Conservation (phyloP, 2,888 invertebrate species). For the Sminthurides aquaticus region DNA sequence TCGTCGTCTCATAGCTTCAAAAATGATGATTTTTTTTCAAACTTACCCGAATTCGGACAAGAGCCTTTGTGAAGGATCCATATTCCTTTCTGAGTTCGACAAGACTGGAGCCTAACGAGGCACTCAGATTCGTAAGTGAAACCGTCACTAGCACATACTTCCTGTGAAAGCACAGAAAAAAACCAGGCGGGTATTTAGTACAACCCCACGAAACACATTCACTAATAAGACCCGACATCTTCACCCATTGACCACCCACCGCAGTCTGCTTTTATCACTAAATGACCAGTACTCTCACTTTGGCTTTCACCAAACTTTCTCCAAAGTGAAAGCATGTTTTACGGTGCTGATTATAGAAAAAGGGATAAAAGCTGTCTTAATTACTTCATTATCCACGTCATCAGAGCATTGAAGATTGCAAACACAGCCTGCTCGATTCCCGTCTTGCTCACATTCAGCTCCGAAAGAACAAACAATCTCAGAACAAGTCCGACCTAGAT, state of each 20-base stretch:
- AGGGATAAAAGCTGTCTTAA: too few relatives aligned
- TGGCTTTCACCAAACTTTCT: too few relatives aligned
- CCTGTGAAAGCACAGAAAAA: conserved; percentile 26
- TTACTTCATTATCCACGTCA: conserved; percentile 55
- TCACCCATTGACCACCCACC: too few relatives aligned
- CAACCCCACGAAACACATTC: too few relatives aligned
- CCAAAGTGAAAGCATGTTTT: too few relatives aligned
- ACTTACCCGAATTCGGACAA: conserved; percentile 55
- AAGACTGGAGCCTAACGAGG: conserved; percentile 65
- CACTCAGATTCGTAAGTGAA: conserved; percentile 75
- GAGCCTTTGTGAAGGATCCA: conserved; percentile 68
- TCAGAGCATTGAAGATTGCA: conserved; percentile 64
- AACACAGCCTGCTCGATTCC: conserved; percentile 65
- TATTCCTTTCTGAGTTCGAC: conserved; percentile 68
- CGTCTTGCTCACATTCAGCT: conserved; percentile 67
- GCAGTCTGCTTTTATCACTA: too few relatives aligned
- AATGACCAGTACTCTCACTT: too few relatives aligned
- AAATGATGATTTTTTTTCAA: too few relatives aligned
- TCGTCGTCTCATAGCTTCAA: too few relatives aligned
- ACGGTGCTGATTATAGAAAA: too few relatives aligned
- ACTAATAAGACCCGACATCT: too few relatives aligned
- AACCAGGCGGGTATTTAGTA: too few relatives aligned
- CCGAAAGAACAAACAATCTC: conserved; percentile 75
- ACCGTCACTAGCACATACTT: conserved; percentile 77
- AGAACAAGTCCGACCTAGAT: conserved; percentile 53